Conservation (phyloP, 2,113 vertebrate genomes). For the Phrynosoma platyrhinos region DNA sequence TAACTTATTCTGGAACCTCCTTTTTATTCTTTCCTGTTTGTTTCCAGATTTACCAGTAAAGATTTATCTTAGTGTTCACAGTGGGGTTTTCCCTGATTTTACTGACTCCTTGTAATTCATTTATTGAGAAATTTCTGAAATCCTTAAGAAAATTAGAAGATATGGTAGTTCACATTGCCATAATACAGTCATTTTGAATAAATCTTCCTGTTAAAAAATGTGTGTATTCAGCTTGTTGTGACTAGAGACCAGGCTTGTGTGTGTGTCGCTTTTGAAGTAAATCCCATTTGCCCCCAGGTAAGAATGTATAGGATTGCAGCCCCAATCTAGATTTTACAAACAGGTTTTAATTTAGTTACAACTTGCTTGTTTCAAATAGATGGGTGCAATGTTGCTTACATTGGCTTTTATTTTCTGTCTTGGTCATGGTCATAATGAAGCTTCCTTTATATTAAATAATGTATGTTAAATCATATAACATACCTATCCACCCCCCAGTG, state of each 20-base stretch:
- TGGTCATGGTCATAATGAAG: neutral
- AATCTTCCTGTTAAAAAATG: neutral
- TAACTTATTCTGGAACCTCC: neutral
- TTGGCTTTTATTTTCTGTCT: neutral
- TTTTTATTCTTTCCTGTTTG: neutral
- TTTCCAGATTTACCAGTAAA: neutral
- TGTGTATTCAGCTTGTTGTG: neutral
- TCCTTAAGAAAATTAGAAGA: accelerated
- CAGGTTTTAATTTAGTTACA: too few species aligned
- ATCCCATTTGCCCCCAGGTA: neutral
- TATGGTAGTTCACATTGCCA: neutral
- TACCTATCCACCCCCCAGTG: neutral
- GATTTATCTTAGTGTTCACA: neutral
- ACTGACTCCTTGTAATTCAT: neutral
- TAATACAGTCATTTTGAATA: conserved; percentile 15
- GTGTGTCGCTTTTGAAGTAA: neutral
- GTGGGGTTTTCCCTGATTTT: neutral
- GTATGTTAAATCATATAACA: neutral
- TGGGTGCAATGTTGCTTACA: neutral
- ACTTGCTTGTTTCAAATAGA: neutral
- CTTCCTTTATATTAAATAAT: neutral
- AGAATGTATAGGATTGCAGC: neutral
- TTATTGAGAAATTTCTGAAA: neutral
- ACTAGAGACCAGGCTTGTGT: neutral
- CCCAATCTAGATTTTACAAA: neutral